These are phyloP conservation scores for Zootermopsis nevadensis DNA, from an alignment of 2,888 invertebrate species.

Conservation along the genomic window DNA sequence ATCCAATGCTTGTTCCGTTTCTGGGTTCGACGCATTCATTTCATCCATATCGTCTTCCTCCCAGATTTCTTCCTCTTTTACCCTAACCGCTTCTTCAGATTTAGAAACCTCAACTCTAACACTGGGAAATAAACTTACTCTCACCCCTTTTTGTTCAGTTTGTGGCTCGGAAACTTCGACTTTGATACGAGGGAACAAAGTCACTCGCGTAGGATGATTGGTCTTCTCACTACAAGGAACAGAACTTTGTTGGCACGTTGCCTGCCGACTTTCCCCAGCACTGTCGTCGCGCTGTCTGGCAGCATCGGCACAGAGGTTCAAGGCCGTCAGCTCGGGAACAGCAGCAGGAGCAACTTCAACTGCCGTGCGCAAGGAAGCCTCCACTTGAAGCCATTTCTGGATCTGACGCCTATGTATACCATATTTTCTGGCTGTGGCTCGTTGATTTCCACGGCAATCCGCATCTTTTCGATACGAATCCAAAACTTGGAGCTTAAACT, in stretches of 20 bases:
- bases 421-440: constrained; percentile 90
- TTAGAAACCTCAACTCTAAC: constrained; percentile 44
- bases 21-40: not conserved
- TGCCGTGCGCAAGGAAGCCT: constrained; percentile 80
- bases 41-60: constrained; percentile 54
- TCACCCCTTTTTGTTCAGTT: constrained; percentile 39
- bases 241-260: constrained; percentile 45
- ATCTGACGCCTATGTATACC: constrained; percentile 90
- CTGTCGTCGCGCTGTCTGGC: constrained; percentile 63
- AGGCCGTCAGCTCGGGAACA: constrained; percentile 61
- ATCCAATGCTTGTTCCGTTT: constrained; percentile 56
- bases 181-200: constrained; percentile 29
- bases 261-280: constrained; percentile 46
- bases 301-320: constrained; percentile 62
- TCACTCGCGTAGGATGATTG: constrained; percentile 2
- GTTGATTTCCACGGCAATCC: constrained; percentile 89
- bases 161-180: constrained; percentile 25
- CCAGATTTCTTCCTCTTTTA: constrained; percentile 53
- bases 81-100: not conserved
- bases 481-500: constrained; percentile 89
- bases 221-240: not conserved
- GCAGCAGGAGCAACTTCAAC: constrained; percentile 63
- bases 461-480: constrained; percentile 88
- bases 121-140: constrained; percentile 44
- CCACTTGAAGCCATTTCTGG: constrained; percentile 92